Conservation (phyloP, 2,113 vertebrate species). For the Pedionomus torquatus region DNA sequence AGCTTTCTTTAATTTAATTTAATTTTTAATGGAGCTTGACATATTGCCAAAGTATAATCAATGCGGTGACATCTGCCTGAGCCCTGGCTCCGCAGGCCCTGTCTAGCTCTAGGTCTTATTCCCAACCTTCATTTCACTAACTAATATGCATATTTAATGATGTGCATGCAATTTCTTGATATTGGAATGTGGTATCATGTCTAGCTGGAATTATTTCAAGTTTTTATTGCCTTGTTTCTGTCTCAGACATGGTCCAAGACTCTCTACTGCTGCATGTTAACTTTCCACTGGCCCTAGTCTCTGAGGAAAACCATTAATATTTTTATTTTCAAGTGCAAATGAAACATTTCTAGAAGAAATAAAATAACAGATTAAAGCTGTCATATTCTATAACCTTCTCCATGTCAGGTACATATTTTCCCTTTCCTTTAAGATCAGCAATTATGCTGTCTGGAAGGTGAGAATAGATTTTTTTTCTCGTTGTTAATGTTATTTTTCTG, state of each 20-base stretch:
- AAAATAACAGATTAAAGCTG: constrained; percentile 28
- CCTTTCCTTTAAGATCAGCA: constrained; percentile 15
- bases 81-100: neutral
- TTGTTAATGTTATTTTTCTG: neutral
- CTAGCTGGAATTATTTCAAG: neutral
- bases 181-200: neutral
- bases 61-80: constrained; percentile 34
- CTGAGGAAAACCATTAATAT: neutral
- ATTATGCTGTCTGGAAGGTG: constrained; percentile 27
- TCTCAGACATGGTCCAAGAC: neutral
- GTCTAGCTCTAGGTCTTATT: constrained; percentile 24
- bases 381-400: neutral
- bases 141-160: constrained; percentile 38
- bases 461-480: constrained; percentile 46
- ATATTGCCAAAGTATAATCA: constrained; percentile 38
- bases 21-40: constrained; percentile 46
- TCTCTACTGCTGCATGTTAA: neutral
- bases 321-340: constrained; percentile 39
- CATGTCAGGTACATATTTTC: neutral
- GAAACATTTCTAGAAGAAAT: constrained; percentile 16
- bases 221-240: neutral
- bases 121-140: constrained; percentile 10
- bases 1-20: constrained; percentile 48
- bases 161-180: neutral
- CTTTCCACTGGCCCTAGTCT: neutral